Percentiles rank a stretch among this genome's conserved stretches.
phyloP scores from a whole-genome alignment of 2,888 invertebrate genomes.

The Campoletis raptor region DNA sequence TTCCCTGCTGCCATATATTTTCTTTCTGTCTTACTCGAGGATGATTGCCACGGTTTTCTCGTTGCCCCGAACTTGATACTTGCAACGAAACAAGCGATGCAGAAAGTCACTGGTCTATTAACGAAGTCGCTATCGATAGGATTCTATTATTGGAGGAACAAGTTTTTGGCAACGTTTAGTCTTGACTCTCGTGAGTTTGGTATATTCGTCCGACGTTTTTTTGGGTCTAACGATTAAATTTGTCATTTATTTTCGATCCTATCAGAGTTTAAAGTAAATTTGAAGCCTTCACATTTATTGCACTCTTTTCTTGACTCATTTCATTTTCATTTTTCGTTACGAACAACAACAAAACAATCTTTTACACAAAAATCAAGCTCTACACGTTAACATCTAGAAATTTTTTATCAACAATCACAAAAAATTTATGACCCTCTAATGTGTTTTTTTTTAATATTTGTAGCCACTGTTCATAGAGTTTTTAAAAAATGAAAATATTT shows the following conservation, averaged over 20 bases:
- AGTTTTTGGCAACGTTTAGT: slow-evolving; percentile 40
- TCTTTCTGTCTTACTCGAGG: slow-evolving; percentile 8
- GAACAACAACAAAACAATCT: not conserved
- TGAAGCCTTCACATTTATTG: too few species aligned
- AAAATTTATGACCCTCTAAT: too few species aligned
- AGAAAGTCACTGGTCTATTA: slow-evolving; percentile 35
- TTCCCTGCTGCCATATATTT: not conserved
- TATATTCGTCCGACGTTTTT: not conserved
- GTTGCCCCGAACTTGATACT: slow-evolving; percentile 52
- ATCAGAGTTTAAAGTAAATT: not conserved
- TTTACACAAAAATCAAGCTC: too few species aligned
- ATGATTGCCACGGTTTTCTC: slow-evolving; percentile 38
- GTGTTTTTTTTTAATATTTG: too few species aligned
- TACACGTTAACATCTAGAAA: too few species aligned
- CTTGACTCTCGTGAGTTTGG: slow-evolving; percentile 2
- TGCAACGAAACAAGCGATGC: slow-evolving; percentile 24
- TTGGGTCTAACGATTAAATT: slow-evolving; percentile 6
- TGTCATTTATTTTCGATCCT: not conserved
- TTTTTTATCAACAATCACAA: too few species aligned
- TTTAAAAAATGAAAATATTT: not conserved
- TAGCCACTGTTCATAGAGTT: not conserved
- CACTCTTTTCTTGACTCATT: too few species aligned
- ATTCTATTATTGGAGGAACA: slow-evolving; percentile 47
- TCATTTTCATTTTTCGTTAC: not conserved
- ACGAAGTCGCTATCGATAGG: slow-evolving; percentile 40